phyloP scores from a whole-genome alignment of 1,140 invertebrate species.

The Drosophila arizonae region DNA sequence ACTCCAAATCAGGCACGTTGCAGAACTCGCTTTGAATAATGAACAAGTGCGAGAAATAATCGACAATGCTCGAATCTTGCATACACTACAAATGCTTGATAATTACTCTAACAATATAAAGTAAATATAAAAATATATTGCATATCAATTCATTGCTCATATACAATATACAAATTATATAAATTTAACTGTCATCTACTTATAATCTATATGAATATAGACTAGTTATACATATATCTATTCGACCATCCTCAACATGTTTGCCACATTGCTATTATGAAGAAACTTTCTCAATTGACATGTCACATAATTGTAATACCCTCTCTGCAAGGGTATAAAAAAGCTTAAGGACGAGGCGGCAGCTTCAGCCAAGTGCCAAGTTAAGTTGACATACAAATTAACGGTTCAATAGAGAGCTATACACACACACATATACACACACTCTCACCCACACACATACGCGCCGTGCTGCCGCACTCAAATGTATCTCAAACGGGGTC shows the following conservation, averaged over 20 bases:
- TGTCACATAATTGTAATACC: neutral
- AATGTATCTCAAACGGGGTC: conserved; percentile 9
- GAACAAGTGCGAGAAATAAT: conserved; percentile 4
- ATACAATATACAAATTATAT: too few species aligned
- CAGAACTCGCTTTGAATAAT: conserved; percentile 46
- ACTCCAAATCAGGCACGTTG: conserved; percentile 43
- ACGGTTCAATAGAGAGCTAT: conserved; percentile 70
- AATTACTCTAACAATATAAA: neutral
- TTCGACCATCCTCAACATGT: too few species aligned
- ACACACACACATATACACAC: conserved; percentile 25
- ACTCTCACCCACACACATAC: neutral
- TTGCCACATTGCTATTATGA: too few species aligned
- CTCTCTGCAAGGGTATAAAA: neutral
- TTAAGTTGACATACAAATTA: conserved; percentile 74
- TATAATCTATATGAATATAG: too few species aligned
- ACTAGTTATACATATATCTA: too few species aligned
- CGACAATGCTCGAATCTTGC: neutral
- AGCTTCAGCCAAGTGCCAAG: conserved; percentile 54
- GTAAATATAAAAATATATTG: neutral
- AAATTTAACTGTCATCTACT: too few species aligned
- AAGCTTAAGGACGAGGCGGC: conserved; percentile 20
- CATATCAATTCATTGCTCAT: neutral
- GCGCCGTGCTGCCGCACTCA: too few species aligned
- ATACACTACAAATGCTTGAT: neutral
- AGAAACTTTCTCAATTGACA: too few species aligned